These are phyloP conservation scores for Synanthedon vespiformis DNA, from an alignment of 2,888 invertebrate genomes.

Conservation along the genomic window DNA sequence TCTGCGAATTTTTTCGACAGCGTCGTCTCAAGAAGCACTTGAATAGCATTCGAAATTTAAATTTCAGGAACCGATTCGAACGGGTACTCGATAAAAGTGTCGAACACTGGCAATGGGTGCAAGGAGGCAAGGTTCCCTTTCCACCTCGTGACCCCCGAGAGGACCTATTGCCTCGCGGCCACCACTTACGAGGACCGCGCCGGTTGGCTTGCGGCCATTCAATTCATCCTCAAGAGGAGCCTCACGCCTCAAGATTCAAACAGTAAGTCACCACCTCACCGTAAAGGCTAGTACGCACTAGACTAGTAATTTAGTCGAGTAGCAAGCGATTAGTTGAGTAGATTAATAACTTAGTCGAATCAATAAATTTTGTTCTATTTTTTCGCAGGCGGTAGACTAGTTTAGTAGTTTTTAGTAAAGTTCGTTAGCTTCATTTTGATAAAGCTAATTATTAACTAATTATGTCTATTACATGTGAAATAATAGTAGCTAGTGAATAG, in stretches of 20 bases:
- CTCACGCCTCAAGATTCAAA: constrained; percentile 83
- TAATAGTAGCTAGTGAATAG: no score
- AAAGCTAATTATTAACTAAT: no score
- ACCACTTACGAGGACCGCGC: constrained; percentile 81
- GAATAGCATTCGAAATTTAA: no score
- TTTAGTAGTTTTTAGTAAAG: no score
- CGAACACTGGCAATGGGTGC: constrained; percentile 66
- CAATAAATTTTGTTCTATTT: no score
- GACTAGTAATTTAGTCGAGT: no score
- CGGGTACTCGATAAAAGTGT: constrained; percentile 79
- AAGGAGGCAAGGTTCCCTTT: constrained; percentile 85
- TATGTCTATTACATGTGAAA: no score
- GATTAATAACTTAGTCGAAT: no score
- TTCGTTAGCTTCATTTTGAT: no score
- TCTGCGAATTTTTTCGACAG: no score
- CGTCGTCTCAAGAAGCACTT: no score
- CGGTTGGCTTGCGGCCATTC: constrained; percentile 83
- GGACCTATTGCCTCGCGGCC: constrained; percentile 82
- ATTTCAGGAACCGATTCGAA: constrained; percentile 76
- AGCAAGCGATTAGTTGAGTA: background rate
- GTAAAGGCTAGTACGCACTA: background rate
- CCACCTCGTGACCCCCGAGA: constrained; percentile 83
- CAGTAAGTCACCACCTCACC: constrained; percentile 56
- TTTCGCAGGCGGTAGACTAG: no score
- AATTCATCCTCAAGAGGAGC: constrained; percentile 79